Evolutionary conservation across 2,888 invertebrate genomes (phyloP).

Genomic region (Coelinius sp.): DNA sequence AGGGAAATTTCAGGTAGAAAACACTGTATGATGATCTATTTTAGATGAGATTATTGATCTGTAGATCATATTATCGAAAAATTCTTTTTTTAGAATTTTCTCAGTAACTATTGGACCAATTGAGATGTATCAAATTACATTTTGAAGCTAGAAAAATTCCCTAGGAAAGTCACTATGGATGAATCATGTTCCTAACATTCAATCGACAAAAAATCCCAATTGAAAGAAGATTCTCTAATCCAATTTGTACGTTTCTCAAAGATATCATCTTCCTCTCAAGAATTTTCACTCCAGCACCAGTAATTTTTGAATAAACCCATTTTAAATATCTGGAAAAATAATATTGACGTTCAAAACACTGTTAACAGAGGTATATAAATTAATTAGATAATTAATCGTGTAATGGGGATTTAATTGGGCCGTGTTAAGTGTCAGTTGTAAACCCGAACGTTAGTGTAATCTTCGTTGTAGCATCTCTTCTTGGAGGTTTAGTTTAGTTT

Average conservation of each 20-base stretch:
- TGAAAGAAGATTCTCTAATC: background rate
- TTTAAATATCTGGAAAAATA: background rate
- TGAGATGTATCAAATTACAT: no score
- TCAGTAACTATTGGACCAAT: no score
- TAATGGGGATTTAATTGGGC: slow-evolving; percentile 69
- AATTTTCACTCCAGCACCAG: background rate
- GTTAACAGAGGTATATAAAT: slow-evolving; percentile 58
- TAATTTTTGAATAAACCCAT: background rate
- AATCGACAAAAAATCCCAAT: background rate
- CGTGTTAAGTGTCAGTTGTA: slow-evolving; percentile 67
- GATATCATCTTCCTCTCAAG: background rate
- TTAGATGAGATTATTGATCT: no score
- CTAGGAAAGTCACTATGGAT: no score
- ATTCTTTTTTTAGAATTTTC: no score
- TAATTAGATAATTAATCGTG: slow-evolving; percentile 71
- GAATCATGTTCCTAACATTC: no score
- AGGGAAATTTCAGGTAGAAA: no score
- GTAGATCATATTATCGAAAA: no score
- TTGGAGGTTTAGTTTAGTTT: background rate
- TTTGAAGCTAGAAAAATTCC: no score
- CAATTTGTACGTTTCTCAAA: background rate
- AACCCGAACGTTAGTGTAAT: slow-evolving; percentile 31
- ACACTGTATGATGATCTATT: no score
- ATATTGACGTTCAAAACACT: slow-evolving; percentile 7
- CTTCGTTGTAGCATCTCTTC: slow-evolving; percentile 27